Base-by-base conservation (phyloP, 2,113 vertebrate species). In the Columba janthina region DNA sequence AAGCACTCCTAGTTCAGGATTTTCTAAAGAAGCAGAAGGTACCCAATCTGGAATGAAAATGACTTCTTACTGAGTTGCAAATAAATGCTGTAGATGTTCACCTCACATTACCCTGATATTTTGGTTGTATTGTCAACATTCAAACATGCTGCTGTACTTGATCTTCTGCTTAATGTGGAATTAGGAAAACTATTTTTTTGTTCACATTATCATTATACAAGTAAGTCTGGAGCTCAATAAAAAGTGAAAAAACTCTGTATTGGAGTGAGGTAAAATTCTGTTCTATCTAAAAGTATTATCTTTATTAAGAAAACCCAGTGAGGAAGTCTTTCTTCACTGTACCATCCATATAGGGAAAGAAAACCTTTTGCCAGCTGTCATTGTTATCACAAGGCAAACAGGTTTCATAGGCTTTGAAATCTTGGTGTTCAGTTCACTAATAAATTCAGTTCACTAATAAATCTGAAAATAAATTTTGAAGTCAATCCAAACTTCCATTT, bases 11-110 rank as follows among this genome's bases (percentile, higher is more conserved):
- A 74, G 78, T 89, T 93, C 48, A 93, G 64, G 60, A n/a, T 83
- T 93, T 93, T 96, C 44, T 94, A 51, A 92, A 92, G 79, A 88
- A 97, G 74, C 91, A 96, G 89, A 94, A 88, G 81, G 70, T 88
- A 66, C 26, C 42, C 71, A 90, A 67, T 95, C 74, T 95, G 88
- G 91, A 95, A 91, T 57, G 66, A 92, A 91, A 78, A 89, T 89
- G 5, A 88, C 62, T 87, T 95, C n/a, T 90, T 88, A 84, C 76
- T 69, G 58, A 92, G 51, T 91, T 94, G 56, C 77, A 89, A 70
- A 57, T 73, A 89, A 89, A 79, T 48, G 29, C 76, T 92, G 42
- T 91, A 69, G 76, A 89, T 78, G 32, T 90, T 86, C 50, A 44
- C 83, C 85, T 92, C 67, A 76, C 62, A 57, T 88, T 90, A 96